Conservation (phyloP, 2,888 invertebrate species). For the Liodrosophila aerea region DNA sequence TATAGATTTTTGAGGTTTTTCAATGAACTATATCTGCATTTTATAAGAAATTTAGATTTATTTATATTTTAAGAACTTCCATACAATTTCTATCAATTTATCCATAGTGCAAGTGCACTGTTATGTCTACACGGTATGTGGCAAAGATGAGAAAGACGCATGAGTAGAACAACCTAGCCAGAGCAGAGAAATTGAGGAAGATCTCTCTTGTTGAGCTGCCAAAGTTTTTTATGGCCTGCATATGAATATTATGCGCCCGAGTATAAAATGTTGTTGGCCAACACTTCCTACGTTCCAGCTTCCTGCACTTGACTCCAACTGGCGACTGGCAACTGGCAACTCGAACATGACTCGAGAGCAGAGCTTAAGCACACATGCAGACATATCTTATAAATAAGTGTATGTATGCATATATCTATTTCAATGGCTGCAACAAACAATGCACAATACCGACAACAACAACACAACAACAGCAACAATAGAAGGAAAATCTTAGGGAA, state of each 20-base stretch:
- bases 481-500: slow-evolving; percentile 1
- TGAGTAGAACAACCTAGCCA: no score
- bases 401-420: slow-evolving; percentile 40
- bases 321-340: slow-evolving; percentile 13
- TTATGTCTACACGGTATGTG: no score
- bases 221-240: slow-evolving; percentile 76
- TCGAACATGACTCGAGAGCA: slow-evolving; percentile 38
- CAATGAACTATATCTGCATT: no score
- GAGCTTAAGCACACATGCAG: slow-evolving; percentile 48
- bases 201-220: slow-evolving; percentile 73
- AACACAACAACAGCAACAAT: slow-evolving; percentile 11
- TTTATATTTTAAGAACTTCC: no score
- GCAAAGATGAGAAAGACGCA: no score
- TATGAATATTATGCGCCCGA: slow-evolving; percentile 80
- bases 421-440: slow-evolving; percentile 52
- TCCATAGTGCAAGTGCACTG: no score
- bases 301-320: slow-evolving; percentile 70
- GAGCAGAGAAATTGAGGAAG: slow-evolving; percentile 36
- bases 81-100: no score
- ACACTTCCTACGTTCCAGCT: slow-evolving; percentile 76
- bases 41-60: no score
- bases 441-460: slow-evolving; percentile 54
- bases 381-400: slow-evolving; percentile 14
- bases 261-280: slow-evolving; percentile 79
- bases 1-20: no score